Conservation (phyloP, 2,113 vertebrate species). For the Pangasianodon hypophthalmus region DNA sequence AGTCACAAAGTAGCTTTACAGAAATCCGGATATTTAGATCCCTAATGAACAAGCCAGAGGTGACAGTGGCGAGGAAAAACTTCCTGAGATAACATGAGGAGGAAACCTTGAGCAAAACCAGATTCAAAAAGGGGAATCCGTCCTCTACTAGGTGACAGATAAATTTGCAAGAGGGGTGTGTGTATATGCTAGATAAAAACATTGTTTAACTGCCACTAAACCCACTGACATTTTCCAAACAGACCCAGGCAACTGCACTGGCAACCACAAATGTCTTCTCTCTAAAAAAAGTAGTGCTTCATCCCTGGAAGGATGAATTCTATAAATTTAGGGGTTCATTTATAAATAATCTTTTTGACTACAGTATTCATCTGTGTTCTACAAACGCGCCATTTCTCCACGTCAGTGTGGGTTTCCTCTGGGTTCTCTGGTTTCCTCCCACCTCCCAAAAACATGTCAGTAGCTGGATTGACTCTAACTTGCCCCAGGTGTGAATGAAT, state of each 20-base stretch:
- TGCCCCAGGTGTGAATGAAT: not conserved
- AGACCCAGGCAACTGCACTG: too few relatives aligned
- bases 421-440: not conserved
- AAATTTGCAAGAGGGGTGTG: too few relatives aligned
- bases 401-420: not conserved
- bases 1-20: not conserved
- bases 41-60: not conserved
- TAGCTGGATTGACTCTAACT: not conserved
- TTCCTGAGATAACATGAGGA: not conserved
- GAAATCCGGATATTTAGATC: not conserved
- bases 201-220: too few relatives aligned
- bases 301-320: not conserved
- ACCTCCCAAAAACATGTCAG: not conserved
- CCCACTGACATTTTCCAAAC: too few relatives aligned
- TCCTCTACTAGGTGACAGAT: not conserved
- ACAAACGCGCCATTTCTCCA: not conserved
- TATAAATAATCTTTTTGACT: too few relatives aligned
- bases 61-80: not conserved
- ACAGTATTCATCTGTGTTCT: too few relatives aligned
- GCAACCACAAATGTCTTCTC: too few relatives aligned
- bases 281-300: not conserved
- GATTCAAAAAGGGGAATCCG: not conserved
- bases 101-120: not conserved
- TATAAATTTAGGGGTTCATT: not conserved
- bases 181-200: too few relatives aligned